Evolutionary conservation across 2,113 vertebrate species (phyloP).

Genomic region (Athene cunicularia): DNA sequence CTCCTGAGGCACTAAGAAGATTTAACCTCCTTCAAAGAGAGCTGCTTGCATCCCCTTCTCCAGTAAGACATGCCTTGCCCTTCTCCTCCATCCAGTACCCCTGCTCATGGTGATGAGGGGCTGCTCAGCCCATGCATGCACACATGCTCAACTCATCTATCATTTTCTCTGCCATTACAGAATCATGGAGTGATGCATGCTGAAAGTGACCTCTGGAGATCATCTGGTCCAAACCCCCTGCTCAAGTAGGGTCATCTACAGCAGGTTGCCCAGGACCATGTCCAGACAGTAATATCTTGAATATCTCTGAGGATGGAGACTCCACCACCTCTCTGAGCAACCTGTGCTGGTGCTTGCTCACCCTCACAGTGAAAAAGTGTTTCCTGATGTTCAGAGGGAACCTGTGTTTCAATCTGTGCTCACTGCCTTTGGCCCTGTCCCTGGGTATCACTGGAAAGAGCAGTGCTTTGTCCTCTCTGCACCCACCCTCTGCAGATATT

Average conservation of each 20-base stretch:
- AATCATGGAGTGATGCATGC: not conserved
- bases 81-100: not conserved
- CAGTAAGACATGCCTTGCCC: not conserved
- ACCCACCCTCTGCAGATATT: not conserved
- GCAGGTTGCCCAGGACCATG: not conserved
- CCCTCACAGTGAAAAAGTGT: not conserved
- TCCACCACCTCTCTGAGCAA: not conserved
- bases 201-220: not conserved
- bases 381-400: not conserved
- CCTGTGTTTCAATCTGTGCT: not conserved
- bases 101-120: not conserved
- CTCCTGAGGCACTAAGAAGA: not conserved
- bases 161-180: not conserved
- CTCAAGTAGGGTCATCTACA: not conserved
- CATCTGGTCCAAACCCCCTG: not conserved
- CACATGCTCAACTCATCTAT: fast-evolving
- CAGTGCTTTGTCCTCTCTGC: not conserved
- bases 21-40: not conserved
- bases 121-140: not conserved
- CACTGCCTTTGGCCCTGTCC: not conserved
- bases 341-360: not conserved
- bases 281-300: not conserved
- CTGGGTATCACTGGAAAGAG: not conserved
- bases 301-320: not conserved
- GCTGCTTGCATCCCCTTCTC: not conserved